These are phyloP conservation scores for Dasypogon diadema DNA, from an alignment of 2,888 invertebrate genomes.

Conservation along the genomic window DNA sequence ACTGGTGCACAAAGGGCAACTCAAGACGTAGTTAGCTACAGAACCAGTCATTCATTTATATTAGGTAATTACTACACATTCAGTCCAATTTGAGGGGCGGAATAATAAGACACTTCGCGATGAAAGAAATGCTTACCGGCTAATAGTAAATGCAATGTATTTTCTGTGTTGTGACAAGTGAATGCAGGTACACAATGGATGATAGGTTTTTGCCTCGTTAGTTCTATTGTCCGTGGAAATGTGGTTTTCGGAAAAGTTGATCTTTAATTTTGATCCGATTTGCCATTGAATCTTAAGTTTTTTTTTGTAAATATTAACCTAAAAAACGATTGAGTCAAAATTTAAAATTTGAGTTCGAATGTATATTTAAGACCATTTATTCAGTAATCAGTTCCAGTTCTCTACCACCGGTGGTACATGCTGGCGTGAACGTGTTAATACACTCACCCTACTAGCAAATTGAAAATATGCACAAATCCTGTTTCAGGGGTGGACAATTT, in stretches of 20 bases:
- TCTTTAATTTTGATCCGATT: not conserved
- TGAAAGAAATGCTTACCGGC: not conserved
- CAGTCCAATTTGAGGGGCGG: conserved; percentile 19
- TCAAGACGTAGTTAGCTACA: conserved; percentile 30
- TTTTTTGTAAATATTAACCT: not conserved
- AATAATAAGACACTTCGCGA: conserved; percentile 23
- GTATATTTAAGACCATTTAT: too few relatives aligned
- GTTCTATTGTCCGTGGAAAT: not conserved
- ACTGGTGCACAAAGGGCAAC: conserved; percentile 21
- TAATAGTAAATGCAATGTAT: not conserved
- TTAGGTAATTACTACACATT: conserved; percentile 37
- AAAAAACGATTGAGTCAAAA: too few relatives aligned
- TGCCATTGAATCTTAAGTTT: not conserved
- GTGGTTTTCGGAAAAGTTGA: not conserved
- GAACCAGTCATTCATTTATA: conserved; percentile 32
- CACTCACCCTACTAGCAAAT: too few relatives aligned
- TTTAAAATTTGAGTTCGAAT: too few relatives aligned
- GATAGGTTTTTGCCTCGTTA: conserved; percentile 20
- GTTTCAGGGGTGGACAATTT: too few relatives aligned
- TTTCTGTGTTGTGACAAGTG: not conserved
- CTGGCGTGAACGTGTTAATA: too few relatives aligned
- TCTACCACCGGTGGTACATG: too few relatives aligned
- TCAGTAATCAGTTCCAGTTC: too few relatives aligned
- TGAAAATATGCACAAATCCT: too few relatives aligned
- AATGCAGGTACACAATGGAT: not conserved